Evolutionary conservation across 2,113 vertebrate species (phyloP).

Genomic region (Platycercus adscitus): DNA sequence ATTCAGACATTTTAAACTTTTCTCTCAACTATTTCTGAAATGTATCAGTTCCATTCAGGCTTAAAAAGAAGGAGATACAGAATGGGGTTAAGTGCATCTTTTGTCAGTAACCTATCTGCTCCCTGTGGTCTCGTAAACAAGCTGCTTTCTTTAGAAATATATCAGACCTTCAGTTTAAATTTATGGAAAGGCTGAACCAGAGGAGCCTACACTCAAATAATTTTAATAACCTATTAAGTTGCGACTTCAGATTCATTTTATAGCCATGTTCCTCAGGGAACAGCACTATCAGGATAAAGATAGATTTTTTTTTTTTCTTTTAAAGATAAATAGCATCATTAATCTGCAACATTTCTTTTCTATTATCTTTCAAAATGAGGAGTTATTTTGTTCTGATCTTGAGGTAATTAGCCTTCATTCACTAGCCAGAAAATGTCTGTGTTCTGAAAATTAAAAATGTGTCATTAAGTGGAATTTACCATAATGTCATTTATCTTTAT

Average conservation of each 20-base stretch:
- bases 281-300: constrained; percentile 92
- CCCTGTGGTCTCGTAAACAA: constrained; percentile 76
- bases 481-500: constrained; percentile 99
- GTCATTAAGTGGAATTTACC: constrained; percentile 99
- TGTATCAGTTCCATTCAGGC: constrained; percentile 36
- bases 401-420: constrained; percentile 99
- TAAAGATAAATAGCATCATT: constrained; percentile 99
- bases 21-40: constrained; percentile 49
- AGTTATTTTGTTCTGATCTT: constrained; percentile 97
- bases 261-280: constrained; percentile 94
- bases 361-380: constrained; percentile 97
- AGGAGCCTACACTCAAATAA: constrained; percentile 84
- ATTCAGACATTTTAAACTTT: constrained; percentile 45
- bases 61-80: background rate
- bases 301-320: constrained; percentile 87
- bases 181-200: constrained; percentile 81
- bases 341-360: constrained; percentile 97
- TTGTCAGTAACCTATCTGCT: constrained; percentile 72
- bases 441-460: constrained; percentile 99
- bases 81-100: constrained; percentile 64
- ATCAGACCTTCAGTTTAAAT: constrained; percentile 81
- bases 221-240: constrained; percentile 99
- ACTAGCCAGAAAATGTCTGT: constrained; percentile 91
- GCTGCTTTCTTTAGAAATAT: constrained; percentile 71
- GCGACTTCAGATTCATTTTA: constrained; percentile 99